Evolutionary conservation across 2,797 vertebrate genomes (phyloP), one percentile per base, ranked within the genome.

Genomic region (Paramormyrops hopkinsi): DNA sequence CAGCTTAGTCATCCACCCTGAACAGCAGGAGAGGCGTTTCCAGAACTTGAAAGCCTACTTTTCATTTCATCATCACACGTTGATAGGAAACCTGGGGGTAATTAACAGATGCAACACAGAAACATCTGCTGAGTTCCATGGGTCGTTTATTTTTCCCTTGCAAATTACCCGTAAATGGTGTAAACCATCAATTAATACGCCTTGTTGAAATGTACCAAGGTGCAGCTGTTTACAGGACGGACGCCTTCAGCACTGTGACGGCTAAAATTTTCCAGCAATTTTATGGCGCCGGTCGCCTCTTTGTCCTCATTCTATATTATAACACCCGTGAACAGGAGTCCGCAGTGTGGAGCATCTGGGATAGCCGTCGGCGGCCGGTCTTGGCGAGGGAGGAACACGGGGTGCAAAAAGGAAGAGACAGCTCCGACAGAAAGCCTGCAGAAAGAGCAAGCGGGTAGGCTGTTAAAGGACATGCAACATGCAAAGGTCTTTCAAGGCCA

Each of bases 391-490:
- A 51, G 85, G 86, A 91, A 91, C 73, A 4, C 29, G 89, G 91
- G 92, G 92, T 92, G 92, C 90, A 19, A n/a, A n/a, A n/a, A 79
- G 37, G 73, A 79, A 44, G 33, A 79, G 37, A 79, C 2, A 44
- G 5, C 73, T 19, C 33, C n/a, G 37, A 79, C 37, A 9, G 37
- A 12, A n/a, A 44, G 73, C 6, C 37, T 7, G 2, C 3, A 79
- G 14, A 44, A 44, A 41, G 69, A 12, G 69, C 69, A 41, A 79
- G 73, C 19, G 37, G 17, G 73, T 8, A 44, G 19, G 37, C 37
- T 44, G 17, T 14, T 33, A 37, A 73, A 37, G 12, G 4, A 5
- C 29, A 93, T 93, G 92, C 93, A 92, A 92, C 94, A 54, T 14
- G 46, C 84, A 53, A 33, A 46, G 59, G 62, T 22, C 41, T 12